phyloP scores from a whole-genome alignment of 2,797 vertebrate species.

The Merluccius polli region DNA sequence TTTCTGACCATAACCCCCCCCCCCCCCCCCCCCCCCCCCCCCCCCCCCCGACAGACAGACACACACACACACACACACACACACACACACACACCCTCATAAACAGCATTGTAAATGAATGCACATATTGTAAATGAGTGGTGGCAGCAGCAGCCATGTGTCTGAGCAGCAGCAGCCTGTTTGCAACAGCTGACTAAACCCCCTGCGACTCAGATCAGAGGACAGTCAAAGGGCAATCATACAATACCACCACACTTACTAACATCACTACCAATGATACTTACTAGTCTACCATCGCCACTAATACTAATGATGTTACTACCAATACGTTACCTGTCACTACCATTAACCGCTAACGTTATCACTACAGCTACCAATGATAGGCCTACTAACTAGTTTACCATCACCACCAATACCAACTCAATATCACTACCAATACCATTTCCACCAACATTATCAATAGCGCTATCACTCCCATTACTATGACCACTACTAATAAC shows the following conservation, averaged over 20 bases:
- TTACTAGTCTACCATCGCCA: not conserved
- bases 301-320: not conserved
- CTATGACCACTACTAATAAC: not conserved
- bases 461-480: not conserved
- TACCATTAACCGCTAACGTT: not conserved
- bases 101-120: not conserved
- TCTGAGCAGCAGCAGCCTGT: constrained; percentile 40
- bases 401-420: not conserved
- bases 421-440: not conserved
- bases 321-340: not conserved
- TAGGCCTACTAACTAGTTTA: not conserved
- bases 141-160: constrained; percentile 30
- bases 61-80: constrained; percentile 12
- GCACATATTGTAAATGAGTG: not conserved
- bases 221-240: constrained; percentile 39
- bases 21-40: constrained; percentile 3
- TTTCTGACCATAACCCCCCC: constrained; percentile 46
- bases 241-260: constrained; percentile 21
- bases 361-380: not conserved
- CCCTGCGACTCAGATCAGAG: constrained; percentile 47
- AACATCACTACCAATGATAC: not conserved
- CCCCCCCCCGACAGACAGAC: not conserved
- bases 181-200: constrained; percentile 64
- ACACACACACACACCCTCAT: constrained; percentile 13
- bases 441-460: not conserved